Base-by-base conservation (phyloP, 2,113 vertebrate species). In the Struthidea cinerea region DNA sequence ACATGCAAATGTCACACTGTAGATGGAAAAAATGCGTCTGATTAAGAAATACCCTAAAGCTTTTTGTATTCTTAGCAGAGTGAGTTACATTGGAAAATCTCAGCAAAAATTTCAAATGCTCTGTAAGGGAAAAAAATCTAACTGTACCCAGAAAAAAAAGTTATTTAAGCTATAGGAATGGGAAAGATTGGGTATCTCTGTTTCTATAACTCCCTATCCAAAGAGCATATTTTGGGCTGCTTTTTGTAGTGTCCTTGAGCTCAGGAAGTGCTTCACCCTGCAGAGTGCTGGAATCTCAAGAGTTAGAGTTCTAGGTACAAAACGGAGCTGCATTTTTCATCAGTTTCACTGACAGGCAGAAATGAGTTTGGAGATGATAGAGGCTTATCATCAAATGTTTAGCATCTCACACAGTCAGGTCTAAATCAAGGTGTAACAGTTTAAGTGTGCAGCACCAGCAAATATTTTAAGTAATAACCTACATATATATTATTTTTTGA, bases 1-100 rank as follows among this genome's bases (percentile, higher is more conserved):
- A 99, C 98, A 99, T 99, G 96, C 99, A 99, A 96, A 99, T 99
- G 82, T 99, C 99, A 97, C 99, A 99, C 99, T 99, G 97, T 27
- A 78, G 94, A 89, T 53, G 50, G 96, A 90, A 91, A 93, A 88
- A 96, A 90, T 26, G 79, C 44, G 80, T 94, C 55, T 37, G 68
- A 84, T 95, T 90, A 96, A 92, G 56, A 87, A 92, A 78, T 42
- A 61, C 15, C 6, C 60, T 55, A 56, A 67, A 88, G 33, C 8
- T 24, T 84, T 89, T 55, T 37, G 47, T 24, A 37, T 6, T 55
- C 30, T 59, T 50, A 84, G 56, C 18, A 70, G 22, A 47, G 64
- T n/a, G 87, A 3, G 13, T 39, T 77, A 44, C 0, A 1, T 9
- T 60, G 76, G 65, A 81, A 94, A 93, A 93, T 10, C 17, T 55